A percentile compares a stretch with the other conserved stretches of the same genome.
phyloP scores from a whole-genome alignment of 2,797 vertebrate species.

The Prunella strophiata region DNA sequence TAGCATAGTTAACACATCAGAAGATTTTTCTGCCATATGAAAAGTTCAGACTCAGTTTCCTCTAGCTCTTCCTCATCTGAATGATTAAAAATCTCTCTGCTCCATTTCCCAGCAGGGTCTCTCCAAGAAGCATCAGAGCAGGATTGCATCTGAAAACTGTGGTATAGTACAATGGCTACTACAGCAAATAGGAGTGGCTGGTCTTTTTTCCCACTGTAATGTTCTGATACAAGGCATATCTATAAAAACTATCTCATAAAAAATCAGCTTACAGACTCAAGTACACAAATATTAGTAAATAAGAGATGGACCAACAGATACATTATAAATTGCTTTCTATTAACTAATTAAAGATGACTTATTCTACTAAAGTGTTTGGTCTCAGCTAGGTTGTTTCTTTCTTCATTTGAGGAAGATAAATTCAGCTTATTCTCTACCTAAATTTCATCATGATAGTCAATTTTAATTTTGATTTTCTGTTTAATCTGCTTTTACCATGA shows the following conservation, averaged over 20 bases:
- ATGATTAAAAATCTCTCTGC: neutral
- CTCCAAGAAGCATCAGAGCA: neutral
- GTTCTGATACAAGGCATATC: neutral
- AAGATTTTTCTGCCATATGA: neutral
- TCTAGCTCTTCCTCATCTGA: neutral
- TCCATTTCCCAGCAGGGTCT: neutral
- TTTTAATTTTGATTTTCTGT: conserved; percentile 6
- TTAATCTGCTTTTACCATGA: neutral
- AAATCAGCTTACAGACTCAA: neutral
- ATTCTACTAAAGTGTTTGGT: neutral
- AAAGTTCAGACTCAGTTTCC: neutral
- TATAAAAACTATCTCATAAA: neutral
- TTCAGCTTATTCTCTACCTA: neutral
- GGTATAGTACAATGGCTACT: neutral
- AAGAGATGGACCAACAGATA: neutral
- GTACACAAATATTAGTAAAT: neutral
- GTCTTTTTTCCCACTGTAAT: neutral
- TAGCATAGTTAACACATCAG: neutral
- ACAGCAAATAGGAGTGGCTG: neutral
- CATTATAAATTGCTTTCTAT: neutral
- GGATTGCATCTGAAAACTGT: neutral
- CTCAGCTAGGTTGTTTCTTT: neutral
- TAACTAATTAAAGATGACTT: neutral
- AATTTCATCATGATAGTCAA: neutral
- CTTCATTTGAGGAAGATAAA: conserved; percentile 3